A percentile compares a stretch with the other conserved stretches of the same genome.
Conservation (phyloP, 2,113 vertebrate genomes). For the Prochilodus magdalenae region DNA sequence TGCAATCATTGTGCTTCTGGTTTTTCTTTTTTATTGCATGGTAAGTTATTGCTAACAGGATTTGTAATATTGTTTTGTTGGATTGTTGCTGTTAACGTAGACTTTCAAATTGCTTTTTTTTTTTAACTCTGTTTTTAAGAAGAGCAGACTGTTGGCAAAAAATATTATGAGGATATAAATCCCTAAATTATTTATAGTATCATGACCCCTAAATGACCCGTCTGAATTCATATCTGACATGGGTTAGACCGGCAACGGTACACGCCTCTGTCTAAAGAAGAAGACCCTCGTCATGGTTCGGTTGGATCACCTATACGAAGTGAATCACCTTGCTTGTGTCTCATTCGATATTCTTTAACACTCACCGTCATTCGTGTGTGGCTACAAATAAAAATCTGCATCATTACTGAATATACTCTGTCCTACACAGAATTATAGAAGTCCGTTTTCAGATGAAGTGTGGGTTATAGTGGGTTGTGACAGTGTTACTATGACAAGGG, state of each 20-base stretch:
- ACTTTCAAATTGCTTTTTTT: slow-evolving; percentile 80
- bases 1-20: slow-evolving; percentile 83
- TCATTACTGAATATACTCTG: neutral
- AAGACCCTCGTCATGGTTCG: neutral
- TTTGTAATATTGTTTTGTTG: slow-evolving; percentile 96
- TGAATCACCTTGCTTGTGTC: slow-evolving; percentile 7
- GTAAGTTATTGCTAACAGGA: slow-evolving; percentile 99
- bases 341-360: slow-evolving; percentile 14
- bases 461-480: slow-evolving; percentile 58
- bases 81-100: slow-evolving; percentile 89
- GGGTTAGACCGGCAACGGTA: neutral
- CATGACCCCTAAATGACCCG: neutral
- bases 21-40: slow-evolving; percentile 92
- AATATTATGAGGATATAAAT: slow-evolving; percentile 21
- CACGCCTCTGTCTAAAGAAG: neutral
- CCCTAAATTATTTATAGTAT: neutral
- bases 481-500: slow-evolving; percentile 48
- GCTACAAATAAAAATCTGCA: slow-evolving; percentile 30
- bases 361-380: slow-evolving; percentile 3
- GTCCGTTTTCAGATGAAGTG: slow-evolving; percentile 20
- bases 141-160: slow-evolving; percentile 75
- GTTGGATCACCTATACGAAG: neutral
- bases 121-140: neutral
- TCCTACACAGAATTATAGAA: slow-evolving; percentile 44
- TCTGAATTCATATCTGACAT: neutral